Evolutionary conservation across 2,797 vertebrate species (phyloP).

Genomic region (Bovichtus variegatus): DNA sequence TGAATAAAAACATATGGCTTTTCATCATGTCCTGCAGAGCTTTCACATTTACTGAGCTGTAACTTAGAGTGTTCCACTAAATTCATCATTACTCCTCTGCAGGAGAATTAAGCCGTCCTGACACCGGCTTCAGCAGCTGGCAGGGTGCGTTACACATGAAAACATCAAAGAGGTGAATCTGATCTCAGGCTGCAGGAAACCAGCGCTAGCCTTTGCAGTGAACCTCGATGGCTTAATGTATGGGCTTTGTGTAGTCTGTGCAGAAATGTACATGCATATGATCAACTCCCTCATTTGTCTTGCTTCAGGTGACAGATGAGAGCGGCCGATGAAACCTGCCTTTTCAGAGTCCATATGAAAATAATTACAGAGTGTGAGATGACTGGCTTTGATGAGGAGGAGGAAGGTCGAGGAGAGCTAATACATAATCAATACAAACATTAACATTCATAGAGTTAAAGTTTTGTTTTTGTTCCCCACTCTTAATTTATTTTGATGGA

Average conservation of each 20-base stretch:
- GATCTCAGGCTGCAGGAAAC: conserved; percentile 72
- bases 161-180: conserved; percentile 60
- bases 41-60: conserved; percentile 47
- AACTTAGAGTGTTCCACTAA: conserved; percentile 49
- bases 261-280: conserved; percentile 54
- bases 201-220: conserved; percentile 69
- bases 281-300: conserved; percentile 65
- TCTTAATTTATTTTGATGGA: conserved; percentile 1
- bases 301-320: conserved; percentile 67
- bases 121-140: conserved; percentile 57
- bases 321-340: conserved; percentile 65
- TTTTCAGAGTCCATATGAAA: conserved; percentile 65
- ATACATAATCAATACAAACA: conserved; percentile 71
- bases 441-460: conserved; percentile 43
- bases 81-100: conserved; percentile 53
- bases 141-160: conserved; percentile 38
- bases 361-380: conserved; percentile 70
- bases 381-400: conserved; percentile 59
- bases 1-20: conserved; percentile 54
- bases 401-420: conserved; percentile 25
- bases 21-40: conserved; percentile 36
- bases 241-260: conserved; percentile 48
- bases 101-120: conserved; percentile 36
- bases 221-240: conserved; percentile 69
- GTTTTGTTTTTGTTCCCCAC: background rate